Conservation (phyloP, 2,113 vertebrate genomes). For the Calidris pugnax region DNA sequence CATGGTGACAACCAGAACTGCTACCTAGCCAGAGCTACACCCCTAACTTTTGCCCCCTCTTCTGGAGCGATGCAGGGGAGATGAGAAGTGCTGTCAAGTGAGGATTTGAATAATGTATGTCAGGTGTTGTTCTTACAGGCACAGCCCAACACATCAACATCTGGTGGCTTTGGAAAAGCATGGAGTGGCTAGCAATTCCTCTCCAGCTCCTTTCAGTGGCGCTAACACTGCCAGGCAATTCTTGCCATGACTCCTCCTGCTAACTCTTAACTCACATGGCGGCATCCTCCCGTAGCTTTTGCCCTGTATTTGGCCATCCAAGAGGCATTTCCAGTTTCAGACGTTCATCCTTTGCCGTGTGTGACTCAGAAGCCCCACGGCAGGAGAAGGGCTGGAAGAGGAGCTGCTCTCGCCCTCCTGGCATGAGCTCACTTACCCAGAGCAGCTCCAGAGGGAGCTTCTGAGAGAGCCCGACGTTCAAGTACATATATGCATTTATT, state of each 20-base stretch:
- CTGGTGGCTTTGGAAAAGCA: background rate
- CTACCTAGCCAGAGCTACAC: background rate
- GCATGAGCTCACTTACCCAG: background rate
- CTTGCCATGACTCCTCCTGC: background rate
- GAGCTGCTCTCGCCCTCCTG: fast-evolving
- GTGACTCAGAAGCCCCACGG: too few relatives aligned
- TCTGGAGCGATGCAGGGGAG: background rate
- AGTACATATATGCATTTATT: fast-evolving
- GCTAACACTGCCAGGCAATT: background rate
- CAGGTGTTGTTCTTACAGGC: background rate
- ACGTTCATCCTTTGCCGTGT: fast-evolving
- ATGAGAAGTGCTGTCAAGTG: fast-evolving
- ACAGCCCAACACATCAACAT: background rate
- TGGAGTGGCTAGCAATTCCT: background rate
- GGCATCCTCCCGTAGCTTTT: background rate
- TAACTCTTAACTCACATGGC: fast-evolving
- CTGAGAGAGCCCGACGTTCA: background rate
- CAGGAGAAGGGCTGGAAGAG: background rate
- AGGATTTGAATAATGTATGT: background rate
- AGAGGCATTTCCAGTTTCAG: background rate
- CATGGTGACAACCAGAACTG: background rate
- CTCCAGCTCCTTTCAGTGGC: background rate
- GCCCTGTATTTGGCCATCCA: background rate
- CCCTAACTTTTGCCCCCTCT: background rate
- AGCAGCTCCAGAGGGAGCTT: background rate